Evolutionary conservation across 1,140 invertebrate species (phyloP), one percentile per base, ranked within the genome.

Genomic region (Octopus bimaculoides): DNA sequence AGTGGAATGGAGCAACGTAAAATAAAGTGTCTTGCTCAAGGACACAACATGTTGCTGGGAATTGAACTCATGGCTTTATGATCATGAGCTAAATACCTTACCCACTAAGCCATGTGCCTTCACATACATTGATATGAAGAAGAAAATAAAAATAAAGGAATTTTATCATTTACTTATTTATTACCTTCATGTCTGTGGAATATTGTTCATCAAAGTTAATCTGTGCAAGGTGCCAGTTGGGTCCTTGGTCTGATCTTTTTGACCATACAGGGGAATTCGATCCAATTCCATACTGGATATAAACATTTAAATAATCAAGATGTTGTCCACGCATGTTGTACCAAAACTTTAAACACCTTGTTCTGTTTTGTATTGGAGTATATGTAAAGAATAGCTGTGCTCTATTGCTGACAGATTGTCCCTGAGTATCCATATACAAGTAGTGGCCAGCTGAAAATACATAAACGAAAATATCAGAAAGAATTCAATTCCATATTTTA

Each of bases 341-440:
- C 83, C 84, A 81, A 71, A 81, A 81, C 75, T 85, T 82, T n/a
- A 71, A 82, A 78, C 84, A 86, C 75, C 90, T 91, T 79, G 93
- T 94, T 56, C 52, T 10, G n/a, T 76, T 73, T 20, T 55, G 26
- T 17, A 79, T 54, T 6, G 75, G 78, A 26, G 85, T 54, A 5
- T 54, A 56, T 1, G 91, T 90, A 83, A 93, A 94, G 5, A 93
- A 88, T 0, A 96, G 91, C 52, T 94, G 92, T 0, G 94, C 94
- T 0, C 92, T 93, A 78, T 94, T 93, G 84, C 95, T 94, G 17
- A 89, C 85, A 7, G 14, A 17, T 77, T 79, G 80, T 26, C 9
- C 41, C 17, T 85, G 86, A 7, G 94, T 93, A 84, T 95, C 94
- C 66, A 95, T 93, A 85, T 95, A 95, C 90, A 95, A 92, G 87